Evolutionary conservation across 2,113 vertebrate species (phyloP).

Genomic region (Tyto alba): DNA sequence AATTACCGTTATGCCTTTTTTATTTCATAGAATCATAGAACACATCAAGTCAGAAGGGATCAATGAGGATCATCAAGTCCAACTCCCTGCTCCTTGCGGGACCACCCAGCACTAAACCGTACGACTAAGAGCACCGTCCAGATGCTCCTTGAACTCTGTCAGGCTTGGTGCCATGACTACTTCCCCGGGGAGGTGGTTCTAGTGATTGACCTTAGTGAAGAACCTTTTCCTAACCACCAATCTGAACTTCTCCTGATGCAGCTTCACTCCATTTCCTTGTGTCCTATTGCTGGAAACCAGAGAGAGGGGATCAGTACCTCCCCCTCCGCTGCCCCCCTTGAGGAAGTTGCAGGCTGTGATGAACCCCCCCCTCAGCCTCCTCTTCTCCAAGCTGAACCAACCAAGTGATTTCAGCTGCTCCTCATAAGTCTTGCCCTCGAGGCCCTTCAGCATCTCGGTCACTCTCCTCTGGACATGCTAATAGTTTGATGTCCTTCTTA

Average conservation of each 20-base stretch:
- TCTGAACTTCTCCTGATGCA: background rate
- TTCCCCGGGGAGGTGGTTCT: background rate
- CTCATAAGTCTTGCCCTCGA: rapidly evolving
- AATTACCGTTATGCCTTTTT: background rate
- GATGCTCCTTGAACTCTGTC: background rate
- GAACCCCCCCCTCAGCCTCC: background rate
- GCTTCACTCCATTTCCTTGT: background rate
- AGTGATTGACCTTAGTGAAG: background rate
- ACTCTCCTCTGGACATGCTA: background rate
- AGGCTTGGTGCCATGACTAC: background rate
- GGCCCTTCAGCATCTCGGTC: background rate
- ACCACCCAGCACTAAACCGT: background rate
- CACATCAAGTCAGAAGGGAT: background rate
- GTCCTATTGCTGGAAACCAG: background rate
- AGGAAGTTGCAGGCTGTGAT: rapidly evolving
- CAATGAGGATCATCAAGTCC: background rate
- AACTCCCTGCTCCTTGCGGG: background rate
- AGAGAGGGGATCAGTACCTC: background rate
- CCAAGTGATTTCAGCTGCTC: background rate
- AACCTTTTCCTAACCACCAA: background rate
- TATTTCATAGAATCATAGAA: background rate
- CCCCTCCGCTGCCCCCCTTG: background rate
- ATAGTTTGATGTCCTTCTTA: background rate
- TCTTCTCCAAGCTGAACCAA: background rate
- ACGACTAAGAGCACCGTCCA: background rate